Base-by-base conservation (phyloP, 2,888 invertebrate genomes). In the Drosophila mercatorum region DNA sequence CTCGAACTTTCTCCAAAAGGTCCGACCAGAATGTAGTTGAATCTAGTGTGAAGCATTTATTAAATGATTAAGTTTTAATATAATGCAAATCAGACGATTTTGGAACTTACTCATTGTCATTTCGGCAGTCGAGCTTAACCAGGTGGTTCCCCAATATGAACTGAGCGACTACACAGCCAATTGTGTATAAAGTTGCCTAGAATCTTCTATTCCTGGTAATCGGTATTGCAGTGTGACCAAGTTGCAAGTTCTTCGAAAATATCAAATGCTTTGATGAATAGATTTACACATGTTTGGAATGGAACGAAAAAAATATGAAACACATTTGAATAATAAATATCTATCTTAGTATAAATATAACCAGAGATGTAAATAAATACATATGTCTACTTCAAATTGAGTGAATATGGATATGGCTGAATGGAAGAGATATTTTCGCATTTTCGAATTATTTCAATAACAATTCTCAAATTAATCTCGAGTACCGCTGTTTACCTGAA, bases 41-140 rank as follows among this genome's bases (percentile, higher is more conserved):
- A 0, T 34, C 66, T 75, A 28, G 31, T 11, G 34, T 31, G 6
- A 6, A 26, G 12, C 10, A 36, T 7, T 10, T 5, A 5, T 31
- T 12, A 12, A 28, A 17, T 51, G 6, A 14, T 7, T 47, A 0
- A 12, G 4, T 12, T 46, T 11, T 34, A 38, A 22, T 38, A 14
- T 38, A 52, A 12, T 12, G 6, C 1, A 34, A 17, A 17, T 11
- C 11, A 17, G 31, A 6, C 3, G 4, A 17, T 22, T 46, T 59
- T 34, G 0, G 5, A 55, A 8, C 60, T 74, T 68, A 74, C 75
- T 0, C 5, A 51, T 5, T 41, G 41, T 14, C 75, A 70, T 75
- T 11, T 49, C 61, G 17, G n/a, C n/a, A 1, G 7, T 36, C 3
- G 22, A 34, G 31, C 31, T 6, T 34, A 5, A 7, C 31, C 2